Base-by-base conservation (phyloP, 2,888 invertebrate species). In the Conops quadrifasciatus region DNA sequence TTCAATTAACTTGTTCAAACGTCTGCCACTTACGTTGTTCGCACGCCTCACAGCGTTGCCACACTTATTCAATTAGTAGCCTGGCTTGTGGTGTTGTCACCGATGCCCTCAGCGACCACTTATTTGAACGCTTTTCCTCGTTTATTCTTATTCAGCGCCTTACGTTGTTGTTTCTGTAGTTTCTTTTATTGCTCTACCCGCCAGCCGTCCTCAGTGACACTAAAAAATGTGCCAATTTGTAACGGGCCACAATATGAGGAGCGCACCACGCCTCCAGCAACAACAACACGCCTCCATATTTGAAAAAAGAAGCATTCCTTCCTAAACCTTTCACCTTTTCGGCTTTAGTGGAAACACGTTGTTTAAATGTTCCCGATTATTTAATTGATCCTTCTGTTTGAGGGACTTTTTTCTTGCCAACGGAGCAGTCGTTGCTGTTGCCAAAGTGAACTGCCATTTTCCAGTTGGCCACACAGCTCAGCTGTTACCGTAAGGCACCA, bases 1-100 rank as follows among this genome's bases (percentile, higher is more conserved):
- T 53, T 53, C 66, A 66, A 66, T 66, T 66, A 66, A 66, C 53
- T 66, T 51, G 51, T 53, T 66, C 21, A 21, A 21, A 47, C 24
- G 11, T 16, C 36, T 30, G 30, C 64, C 9, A 47, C 11, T 26
- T 7, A 36, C 36, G 36, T 36, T 9, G 36, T 36, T 47, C 53
- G 53, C 15, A 26, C 19, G n/a, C n/a, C 51, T 1, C 36, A 3
- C 51, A 65, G 65, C 51, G n/a, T 26, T 65, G 65, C 51, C 65
- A 65, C 30, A 19, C 21, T 30, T 28, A 65, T 19, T 26, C 28
- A 51, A 65, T 65, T 65, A 24, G 13, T 51, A 51, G 30, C n/a
- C 51, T 51, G 16, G 65, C 30, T 51, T 51, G 30, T 30, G 51
- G 36, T 36, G 36, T 49, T 65, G 51, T 45, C 43, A 45, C 24